phyloP scores from a whole-genome alignment of 2,797 vertebrate species.

The Gadopsis bispinosus region DNA sequence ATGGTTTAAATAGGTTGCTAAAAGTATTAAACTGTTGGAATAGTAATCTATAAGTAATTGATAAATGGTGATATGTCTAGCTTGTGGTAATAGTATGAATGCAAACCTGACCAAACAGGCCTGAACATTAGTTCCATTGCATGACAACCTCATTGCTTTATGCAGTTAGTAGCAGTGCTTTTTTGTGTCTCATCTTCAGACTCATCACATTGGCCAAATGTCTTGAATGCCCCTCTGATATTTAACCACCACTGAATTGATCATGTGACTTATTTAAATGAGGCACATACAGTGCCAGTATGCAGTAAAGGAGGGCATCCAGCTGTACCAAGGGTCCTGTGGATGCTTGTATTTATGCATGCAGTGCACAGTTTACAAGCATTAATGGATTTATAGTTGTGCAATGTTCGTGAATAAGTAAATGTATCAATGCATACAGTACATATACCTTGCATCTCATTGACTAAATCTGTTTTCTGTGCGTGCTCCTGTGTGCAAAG shows the following conservation, averaged over 20 bases:
- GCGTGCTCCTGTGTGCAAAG: neutral
- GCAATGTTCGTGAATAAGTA: constrained; percentile 27
- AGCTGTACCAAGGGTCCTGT: constrained; percentile 1
- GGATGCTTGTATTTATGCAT: constrained; percentile 22
- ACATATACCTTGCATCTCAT: constrained; percentile 15
- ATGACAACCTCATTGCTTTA: neutral
- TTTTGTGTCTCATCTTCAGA: neutral
- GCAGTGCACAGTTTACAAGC: neutral
- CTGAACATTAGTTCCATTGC: neutral
- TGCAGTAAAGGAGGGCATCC: constrained; percentile 19
- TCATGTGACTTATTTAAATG: constrained; percentile 67
- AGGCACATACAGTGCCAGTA: neutral
- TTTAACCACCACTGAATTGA: constrained; percentile 45
- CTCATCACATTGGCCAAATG: constrained; percentile 1
- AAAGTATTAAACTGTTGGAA: too few species aligned
- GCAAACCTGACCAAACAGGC: neutral
- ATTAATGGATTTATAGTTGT: constrained; percentile 14
- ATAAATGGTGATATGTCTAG: too few species aligned
- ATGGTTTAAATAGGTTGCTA: too few species aligned
- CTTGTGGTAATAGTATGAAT: neutral
- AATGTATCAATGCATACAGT: constrained; percentile 42
- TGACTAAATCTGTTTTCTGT: constrained; percentile 26
- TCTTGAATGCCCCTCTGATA: constrained; percentile 13
- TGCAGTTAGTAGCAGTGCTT: neutral
- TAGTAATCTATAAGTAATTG: too few species aligned